phyloP scores from a whole-genome alignment of 2,797 vertebrate genomes.

The Chromis chromis region DNA sequence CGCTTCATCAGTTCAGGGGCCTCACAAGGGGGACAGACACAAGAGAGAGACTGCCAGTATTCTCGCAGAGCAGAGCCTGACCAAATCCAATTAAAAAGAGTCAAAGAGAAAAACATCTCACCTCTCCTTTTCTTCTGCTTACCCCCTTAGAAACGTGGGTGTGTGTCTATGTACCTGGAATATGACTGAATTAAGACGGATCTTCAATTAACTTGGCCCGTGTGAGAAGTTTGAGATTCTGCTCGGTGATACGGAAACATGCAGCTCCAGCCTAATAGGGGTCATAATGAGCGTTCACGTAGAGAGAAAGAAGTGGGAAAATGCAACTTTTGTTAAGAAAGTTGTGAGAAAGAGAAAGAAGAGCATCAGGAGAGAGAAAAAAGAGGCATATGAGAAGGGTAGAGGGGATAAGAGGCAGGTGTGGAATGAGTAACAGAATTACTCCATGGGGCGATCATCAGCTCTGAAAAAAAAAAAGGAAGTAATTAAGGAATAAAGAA shows the following conservation, averaged over 20 bases:
- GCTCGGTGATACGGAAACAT: constrained; percentile 27
- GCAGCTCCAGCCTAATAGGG: constrained; percentile 33
- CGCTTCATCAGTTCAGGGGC: constrained; percentile 51
- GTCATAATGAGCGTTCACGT: constrained; percentile 51
- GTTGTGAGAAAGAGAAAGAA: neutral
- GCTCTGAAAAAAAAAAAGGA: constrained; percentile 1
- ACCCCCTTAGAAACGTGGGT: neutral
- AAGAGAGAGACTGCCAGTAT: constrained; percentile 47
- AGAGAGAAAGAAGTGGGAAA: constrained; percentile 33
- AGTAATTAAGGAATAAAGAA: constrained; percentile 35
- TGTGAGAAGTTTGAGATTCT: neutral
- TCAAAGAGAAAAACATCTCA: constrained; percentile 50
- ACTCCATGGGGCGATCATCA: constrained; percentile 3
- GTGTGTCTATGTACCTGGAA: constrained; percentile 10
- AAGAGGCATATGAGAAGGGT: neutral
- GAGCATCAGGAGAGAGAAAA: neutral
- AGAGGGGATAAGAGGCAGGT: constrained; percentile 3
- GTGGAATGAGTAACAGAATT: neutral
- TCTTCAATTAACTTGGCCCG: constrained; percentile 1
- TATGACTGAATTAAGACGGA: constrained; percentile 21
- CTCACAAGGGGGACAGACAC: constrained; percentile 42
- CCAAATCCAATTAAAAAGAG: constrained; percentile 65
- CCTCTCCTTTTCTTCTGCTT: constrained; percentile 16
- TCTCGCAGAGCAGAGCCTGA: constrained; percentile 40
- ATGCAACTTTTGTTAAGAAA: constrained; percentile 49